Conservation (phyloP, 2,113 vertebrate species). For the Protobothrops flavoviridis region DNA sequence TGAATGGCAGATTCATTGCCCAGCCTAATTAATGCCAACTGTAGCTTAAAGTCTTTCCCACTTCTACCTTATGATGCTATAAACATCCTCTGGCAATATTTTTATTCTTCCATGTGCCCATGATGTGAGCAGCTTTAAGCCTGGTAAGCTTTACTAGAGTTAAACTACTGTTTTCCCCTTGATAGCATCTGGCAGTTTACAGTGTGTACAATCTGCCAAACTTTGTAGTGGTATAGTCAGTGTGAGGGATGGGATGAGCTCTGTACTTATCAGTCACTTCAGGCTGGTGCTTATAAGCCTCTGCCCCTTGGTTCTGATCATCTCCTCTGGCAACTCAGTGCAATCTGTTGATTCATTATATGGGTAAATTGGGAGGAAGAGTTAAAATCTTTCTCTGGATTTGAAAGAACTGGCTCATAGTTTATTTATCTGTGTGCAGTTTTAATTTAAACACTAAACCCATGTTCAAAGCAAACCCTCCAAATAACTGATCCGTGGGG, state of each 20-base stretch:
- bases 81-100: neutral
- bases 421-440: neutral
- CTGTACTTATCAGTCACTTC: neutral
- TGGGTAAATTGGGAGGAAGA: neutral
- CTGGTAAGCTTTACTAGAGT: neutral
- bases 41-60: neutral
- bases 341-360: neutral
- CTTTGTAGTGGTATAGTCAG: neutral
- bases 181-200: neutral
- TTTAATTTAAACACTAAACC: neutral
- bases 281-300: neutral
- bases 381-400: neutral
- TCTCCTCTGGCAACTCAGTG: neutral
- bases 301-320: neutral
- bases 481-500: neutral
- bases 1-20: neutral
- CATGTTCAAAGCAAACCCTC: neutral
- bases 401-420: neutral
- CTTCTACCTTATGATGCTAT: neutral
- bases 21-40: neutral
- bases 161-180: neutral
- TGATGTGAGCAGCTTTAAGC: neutral
- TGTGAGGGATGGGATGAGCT: neutral
- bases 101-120: neutral
- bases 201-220: neutral